Conservation (phyloP, 2,797 vertebrate species). For the Tapera naevia region DNA sequence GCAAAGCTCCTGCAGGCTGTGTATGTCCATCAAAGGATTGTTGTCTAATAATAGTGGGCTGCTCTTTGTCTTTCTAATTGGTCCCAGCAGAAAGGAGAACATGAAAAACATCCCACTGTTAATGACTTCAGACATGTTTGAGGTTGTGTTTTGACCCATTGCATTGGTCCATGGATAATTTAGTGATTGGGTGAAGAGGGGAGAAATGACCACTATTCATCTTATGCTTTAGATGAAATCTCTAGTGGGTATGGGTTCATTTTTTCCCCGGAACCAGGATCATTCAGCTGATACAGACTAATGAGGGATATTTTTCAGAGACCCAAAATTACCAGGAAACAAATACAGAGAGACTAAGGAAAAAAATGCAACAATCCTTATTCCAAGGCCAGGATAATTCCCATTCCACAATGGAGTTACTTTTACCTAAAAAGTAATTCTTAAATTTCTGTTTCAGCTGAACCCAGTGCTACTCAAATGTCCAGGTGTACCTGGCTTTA, state of each 20-base stretch:
- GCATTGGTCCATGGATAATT: not conserved
- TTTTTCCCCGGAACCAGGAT: not conserved
- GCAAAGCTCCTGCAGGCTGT: not conserved
- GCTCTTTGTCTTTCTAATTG: not conserved
- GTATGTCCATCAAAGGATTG: not conserved
- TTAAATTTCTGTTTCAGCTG: not conserved
- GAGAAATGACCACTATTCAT: not conserved
- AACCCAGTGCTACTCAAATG: not conserved
- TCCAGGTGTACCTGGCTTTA: not conserved
- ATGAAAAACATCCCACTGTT: not conserved
- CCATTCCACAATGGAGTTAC: not conserved
- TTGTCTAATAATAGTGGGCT: not conserved
- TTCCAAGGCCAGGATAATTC: not conserved
- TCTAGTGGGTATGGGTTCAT: not conserved
- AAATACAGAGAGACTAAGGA: not conserved
- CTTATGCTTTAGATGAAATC: not conserved
- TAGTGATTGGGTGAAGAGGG: not conserved
- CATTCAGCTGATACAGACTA: not conserved
- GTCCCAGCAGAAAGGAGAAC: not conserved
- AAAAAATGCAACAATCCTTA: not conserved
- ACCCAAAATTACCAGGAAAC: not conserved
- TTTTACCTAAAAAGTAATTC: not conserved
- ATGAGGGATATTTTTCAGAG: not conserved
- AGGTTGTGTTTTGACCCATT: not conserved
- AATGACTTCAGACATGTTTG: not conserved